Percentiles rank a stretch among this genome's conserved stretches.
These are phyloP conservation scores for Sigmodon hispidus DNA, from an alignment of 2,113 vertebrate genomes.

Conservation along the genomic window DNA sequence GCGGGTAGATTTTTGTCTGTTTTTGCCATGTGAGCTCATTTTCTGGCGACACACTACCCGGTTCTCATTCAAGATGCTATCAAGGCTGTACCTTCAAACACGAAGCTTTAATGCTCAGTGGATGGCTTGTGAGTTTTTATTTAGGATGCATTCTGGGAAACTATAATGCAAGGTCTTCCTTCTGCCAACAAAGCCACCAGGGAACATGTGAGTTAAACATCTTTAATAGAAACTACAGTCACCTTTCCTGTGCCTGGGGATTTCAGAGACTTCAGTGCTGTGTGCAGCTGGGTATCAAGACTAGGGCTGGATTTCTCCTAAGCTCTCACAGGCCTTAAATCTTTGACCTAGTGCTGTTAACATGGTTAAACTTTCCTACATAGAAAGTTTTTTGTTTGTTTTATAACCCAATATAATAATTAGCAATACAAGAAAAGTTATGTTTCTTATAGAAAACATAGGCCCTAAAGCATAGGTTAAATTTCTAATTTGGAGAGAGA, in stretches of 20 bases:
- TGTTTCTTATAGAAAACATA: constrained; percentile 13
- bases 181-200: not conserved
- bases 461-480: not conserved
- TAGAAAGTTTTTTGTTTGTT: not conserved
- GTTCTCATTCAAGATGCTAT: not conserved
- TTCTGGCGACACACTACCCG: constrained; percentile 22
- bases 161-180: not conserved
- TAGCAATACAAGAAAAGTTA: not conserved
- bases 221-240: not conserved
- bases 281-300: constrained; percentile 45
- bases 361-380: constrained; percentile 5
- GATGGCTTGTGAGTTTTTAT: constrained; percentile 45
- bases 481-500: not conserved
- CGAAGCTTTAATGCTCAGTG: not conserved
- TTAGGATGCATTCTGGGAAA: constrained; percentile 56
- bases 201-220: not conserved
- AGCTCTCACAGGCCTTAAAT: constrained; percentile 29
- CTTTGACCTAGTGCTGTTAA: constrained; percentile 10
- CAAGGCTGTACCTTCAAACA: not conserved
- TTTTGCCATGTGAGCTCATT: constrained; percentile 49
- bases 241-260: not conserved
- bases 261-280: not conserved
- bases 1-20: not conserved
- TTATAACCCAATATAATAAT: not conserved
- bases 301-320: constrained; percentile 8